A percentile compares a stretch with the other conserved stretches of the same genome.
Evolutionary conservation across 2,113 vertebrate genomes (phyloP).

Genomic region (Trematomus loennbergii): DNA sequence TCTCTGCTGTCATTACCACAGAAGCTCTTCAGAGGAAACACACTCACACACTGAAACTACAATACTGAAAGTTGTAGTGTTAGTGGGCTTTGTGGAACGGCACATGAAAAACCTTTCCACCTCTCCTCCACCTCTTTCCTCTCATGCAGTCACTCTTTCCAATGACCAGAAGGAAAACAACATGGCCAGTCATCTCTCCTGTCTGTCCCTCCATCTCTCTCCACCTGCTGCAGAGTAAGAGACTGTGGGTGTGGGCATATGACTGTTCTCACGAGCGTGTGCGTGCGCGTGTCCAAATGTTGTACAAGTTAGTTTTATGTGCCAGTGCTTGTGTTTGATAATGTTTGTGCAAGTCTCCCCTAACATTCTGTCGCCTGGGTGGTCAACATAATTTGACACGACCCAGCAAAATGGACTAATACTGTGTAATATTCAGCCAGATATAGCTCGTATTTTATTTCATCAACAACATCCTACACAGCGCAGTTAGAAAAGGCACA

Average conservation of each 20-base stretch:
- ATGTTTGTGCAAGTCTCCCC: constrained; percentile 73
- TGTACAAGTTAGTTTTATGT: constrained; percentile 51
- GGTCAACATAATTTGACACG: constrained; percentile 69
- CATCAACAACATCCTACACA: constrained; percentile 32
- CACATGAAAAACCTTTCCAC: constrained; percentile 60
- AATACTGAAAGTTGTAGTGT: constrained; percentile 43
- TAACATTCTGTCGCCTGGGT: constrained; percentile 73
- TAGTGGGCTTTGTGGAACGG: constrained; percentile 67
- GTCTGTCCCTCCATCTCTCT: constrained; percentile 56
- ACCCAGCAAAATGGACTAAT: constrained; percentile 49
- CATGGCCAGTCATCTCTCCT: constrained; percentile 68
- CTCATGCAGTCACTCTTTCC: constrained; percentile 76
- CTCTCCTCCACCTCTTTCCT: constrained; percentile 75
- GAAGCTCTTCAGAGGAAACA: constrained; percentile 59
- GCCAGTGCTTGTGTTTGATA: constrained; percentile 48
- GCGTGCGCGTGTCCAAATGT: constrained; percentile 61
- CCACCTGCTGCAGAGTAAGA: constrained; percentile 56
- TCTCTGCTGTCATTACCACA: constrained; percentile 41
- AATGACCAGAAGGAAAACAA: constrained; percentile 67
- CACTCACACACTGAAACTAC: constrained; percentile 55
- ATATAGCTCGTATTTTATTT: constrained; percentile 50
- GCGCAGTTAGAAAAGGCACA: constrained; percentile 15
- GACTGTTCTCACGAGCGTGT: constrained; percentile 59
- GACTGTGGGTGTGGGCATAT: constrained; percentile 62
- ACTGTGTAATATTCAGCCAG: constrained; percentile 42